A percentile compares a stretch with the other conserved stretches of the same genome.
Conservation (phyloP, 2,888 invertebrate species). For the Melinaea marsaeus region DNA sequence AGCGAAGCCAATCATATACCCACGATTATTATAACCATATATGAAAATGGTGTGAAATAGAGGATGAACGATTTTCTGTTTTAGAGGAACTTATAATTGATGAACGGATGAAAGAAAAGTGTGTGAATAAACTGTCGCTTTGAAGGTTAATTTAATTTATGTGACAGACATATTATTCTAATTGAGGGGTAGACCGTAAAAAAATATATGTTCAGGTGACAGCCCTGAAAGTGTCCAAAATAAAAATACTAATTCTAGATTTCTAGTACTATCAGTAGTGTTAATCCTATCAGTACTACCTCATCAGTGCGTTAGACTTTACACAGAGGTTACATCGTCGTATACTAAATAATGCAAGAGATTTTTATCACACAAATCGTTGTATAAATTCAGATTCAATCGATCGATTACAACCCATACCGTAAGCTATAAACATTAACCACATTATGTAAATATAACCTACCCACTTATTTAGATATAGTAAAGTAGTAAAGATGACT, state of each 20-base stretch:
- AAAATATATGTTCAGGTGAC: too few relatives aligned
- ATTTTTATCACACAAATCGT: conserved; percentile 2
- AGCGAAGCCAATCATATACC: conserved; percentile 14
- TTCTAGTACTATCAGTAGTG: background rate
- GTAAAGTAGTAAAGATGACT: background rate
- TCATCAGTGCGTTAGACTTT: background rate
- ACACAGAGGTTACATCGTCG: background rate
- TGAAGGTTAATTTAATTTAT: too few relatives aligned
- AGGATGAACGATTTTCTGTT: conserved; percentile 12
- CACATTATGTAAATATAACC: conserved; percentile 2
- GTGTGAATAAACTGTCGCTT: too few relatives aligned
- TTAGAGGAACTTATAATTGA: conserved; percentile 3
- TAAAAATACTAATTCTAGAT: too few relatives aligned
- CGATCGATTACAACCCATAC: conserved; percentile 6
- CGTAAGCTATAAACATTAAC: conserved; percentile 4
- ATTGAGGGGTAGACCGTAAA: too few relatives aligned
- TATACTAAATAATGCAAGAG: conserved; percentile 1
- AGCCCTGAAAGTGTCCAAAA: too few relatives aligned
- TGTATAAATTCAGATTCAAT: background rate
- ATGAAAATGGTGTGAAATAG: conserved; percentile 10
- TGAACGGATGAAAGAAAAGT: background rate
- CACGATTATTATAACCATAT: conserved; percentile 15
- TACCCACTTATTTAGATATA: background rate
- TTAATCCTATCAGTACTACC: background rate
- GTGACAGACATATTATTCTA: too few relatives aligned